These are phyloP conservation scores for Aphyosemion australe DNA, from an alignment of 2,113 vertebrate genomes.

Conservation along the genomic window DNA sequence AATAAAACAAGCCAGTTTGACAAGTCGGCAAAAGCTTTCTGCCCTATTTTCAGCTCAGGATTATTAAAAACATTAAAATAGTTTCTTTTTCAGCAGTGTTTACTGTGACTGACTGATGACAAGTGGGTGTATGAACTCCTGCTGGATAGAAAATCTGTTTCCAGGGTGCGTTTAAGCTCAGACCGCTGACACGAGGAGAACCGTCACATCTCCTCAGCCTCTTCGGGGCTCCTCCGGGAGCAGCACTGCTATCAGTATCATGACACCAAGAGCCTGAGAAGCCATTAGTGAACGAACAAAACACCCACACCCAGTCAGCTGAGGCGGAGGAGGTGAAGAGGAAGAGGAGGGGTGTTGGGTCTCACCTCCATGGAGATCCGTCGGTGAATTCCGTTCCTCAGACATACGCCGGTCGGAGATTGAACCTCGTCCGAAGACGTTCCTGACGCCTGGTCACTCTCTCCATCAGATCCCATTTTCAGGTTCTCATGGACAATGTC, in stretches of 20 bases:
- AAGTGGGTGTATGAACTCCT: neutral
- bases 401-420: conserved; percentile 95
- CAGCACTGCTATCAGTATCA: conserved; percentile 32
- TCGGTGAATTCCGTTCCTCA: conserved; percentile 91
- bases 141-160: neutral
- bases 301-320: conserved; percentile 13
- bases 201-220: conserved; percentile 13
- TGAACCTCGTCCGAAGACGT: conserved; percentile 98
- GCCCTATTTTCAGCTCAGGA: too few species aligned
- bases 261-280: neutral
- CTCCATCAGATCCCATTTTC: conserved; percentile 99
- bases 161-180: neutral
- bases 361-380: conserved; percentile 98
- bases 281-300: neutral
- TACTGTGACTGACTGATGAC: neutral
- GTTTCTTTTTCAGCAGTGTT: too few species aligned
- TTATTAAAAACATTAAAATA: too few species aligned
- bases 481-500: conserved; percentile 99
- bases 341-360: neutral
- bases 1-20: too few species aligned
- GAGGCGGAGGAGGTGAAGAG: too few species aligned
- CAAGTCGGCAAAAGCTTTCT: too few species aligned
- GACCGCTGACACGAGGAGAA: conserved; percentile 10
- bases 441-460: conserved; percentile 98
- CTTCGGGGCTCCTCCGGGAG: conserved; percentile 19